These are phyloP conservation scores for Scaptomyza reducta DNA, from an alignment of 2,888 invertebrate genomes.

Conservation along the genomic window DNA sequence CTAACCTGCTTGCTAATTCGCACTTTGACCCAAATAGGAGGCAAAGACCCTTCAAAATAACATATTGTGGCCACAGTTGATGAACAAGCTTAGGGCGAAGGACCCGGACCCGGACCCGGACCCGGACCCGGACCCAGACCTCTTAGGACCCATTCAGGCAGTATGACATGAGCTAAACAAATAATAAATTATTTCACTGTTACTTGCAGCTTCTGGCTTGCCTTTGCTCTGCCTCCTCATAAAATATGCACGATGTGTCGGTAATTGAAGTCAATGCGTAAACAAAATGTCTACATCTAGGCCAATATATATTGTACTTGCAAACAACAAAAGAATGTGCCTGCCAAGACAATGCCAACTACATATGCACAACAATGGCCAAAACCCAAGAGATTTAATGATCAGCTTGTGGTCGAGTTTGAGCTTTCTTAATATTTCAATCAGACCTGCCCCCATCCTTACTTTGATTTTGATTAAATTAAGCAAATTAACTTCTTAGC, in stretches of 20 bases:
- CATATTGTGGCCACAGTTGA: constrained; percentile 20
- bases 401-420: not conserved
- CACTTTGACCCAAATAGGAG: constrained; percentile 68
- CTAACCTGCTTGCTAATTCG: constrained; percentile 66
- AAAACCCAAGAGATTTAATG: constrained; percentile 6
- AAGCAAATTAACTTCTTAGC: not conserved
- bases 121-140: constrained; percentile 17
- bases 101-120: constrained; percentile 16
- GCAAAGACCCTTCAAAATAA: constrained; percentile 16
- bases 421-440: constrained; percentile 13
- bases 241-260: constrained; percentile 65
- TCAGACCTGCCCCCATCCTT: not conserved
- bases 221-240: constrained; percentile 40
- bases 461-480: constrained; percentile 6
- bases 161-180: constrained; percentile 49
- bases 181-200: constrained; percentile 48
- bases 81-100: constrained; percentile 19
- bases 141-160: constrained; percentile 32
- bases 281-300: constrained; percentile 60
- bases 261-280: constrained; percentile 68
- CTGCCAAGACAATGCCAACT: constrained; percentile 6
- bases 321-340: not conserved
- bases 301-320: constrained; percentile 20
- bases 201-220: constrained; percentile 1
- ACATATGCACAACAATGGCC: constrained; percentile 12